Conservation (phyloP, 2,113 vertebrate genomes). For the Tetrao urogallus region DNA sequence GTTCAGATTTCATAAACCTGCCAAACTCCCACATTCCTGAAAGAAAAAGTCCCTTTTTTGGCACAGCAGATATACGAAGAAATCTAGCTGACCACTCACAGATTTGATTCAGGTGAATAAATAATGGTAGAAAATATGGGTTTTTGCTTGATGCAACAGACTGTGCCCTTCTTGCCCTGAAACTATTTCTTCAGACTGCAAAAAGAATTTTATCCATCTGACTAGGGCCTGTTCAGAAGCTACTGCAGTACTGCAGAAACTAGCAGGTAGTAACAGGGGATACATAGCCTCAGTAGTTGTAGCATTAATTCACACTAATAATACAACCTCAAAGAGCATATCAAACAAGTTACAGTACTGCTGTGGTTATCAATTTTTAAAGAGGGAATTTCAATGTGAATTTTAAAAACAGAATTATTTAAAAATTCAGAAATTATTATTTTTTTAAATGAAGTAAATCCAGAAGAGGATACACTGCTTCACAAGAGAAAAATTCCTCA, state of each 20-base stretch:
- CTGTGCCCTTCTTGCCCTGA: neutral
- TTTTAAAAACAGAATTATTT: slow-evolving; percentile 52
- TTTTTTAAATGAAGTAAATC: slow-evolving; percentile 50
- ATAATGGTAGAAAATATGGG: neutral
- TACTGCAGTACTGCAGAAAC: slow-evolving; percentile 19
- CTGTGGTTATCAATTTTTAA: slow-evolving; percentile 64
- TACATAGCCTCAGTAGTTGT: slow-evolving; percentile 31
- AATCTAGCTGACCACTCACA: neutral
- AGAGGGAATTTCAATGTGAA: slow-evolving; percentile 63
- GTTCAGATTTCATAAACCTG: slow-evolving; percentile 34
- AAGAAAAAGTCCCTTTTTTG: slow-evolving; percentile 14
- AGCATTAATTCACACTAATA: slow-evolving; percentile 69
- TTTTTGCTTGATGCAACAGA: slow-evolving; percentile 13
- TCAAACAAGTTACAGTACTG: slow-evolving; percentile 55
- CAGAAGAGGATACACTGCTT: slow-evolving; percentile 11
- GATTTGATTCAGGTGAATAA: neutral
- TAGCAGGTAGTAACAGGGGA: slow-evolving; percentile 57
- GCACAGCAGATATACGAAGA: neutral
- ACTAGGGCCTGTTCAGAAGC: neutral
- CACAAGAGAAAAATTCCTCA: neutral
- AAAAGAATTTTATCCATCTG: neutral
- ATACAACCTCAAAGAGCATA: slow-evolving; percentile 71
- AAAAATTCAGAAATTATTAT: slow-evolving; percentile 68
- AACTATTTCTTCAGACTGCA: slow-evolving; percentile 26
- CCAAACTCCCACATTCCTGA: neutral